A percentile compares a stretch with the other conserved stretches of the same genome.
phyloP scores from a whole-genome alignment of 2,797 vertebrate species.

The Falco rusticolus region DNA sequence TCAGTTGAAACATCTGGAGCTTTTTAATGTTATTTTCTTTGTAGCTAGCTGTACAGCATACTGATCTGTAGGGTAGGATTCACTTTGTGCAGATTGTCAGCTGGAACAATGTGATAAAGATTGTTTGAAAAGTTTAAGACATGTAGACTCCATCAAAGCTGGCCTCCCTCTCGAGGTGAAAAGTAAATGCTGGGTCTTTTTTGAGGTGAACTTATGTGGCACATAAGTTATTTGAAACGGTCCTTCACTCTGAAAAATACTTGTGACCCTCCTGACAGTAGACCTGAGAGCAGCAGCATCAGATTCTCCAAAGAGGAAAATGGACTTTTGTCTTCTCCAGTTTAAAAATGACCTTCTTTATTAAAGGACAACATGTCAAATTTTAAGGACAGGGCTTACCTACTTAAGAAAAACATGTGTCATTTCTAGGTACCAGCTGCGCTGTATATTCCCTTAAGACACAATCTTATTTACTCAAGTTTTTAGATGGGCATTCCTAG shows the following conservation, averaged over 20 bases:
- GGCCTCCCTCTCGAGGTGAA: background rate
- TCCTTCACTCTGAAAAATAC: background rate
- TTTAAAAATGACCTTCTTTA: background rate
- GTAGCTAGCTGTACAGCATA: background rate
- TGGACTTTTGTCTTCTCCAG: background rate
- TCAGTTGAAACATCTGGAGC: slow-evolving; percentile 43
- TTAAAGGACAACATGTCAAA: background rate
- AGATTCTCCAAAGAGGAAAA: background rate
- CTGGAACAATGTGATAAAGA: background rate
- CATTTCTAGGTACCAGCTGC: background rate
- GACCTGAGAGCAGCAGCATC: background rate
- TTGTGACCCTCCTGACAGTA: background rate
- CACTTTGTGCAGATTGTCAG: background rate
- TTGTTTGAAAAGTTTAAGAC: slow-evolving; percentile 4
- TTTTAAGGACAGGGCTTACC: background rate
- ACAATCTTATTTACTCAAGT: background rate
- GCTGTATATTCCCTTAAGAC: background rate
- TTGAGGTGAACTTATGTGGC: background rate
- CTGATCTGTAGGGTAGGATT: background rate
- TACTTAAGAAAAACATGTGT: background rate
- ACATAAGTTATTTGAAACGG: background rate
- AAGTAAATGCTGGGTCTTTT: background rate
- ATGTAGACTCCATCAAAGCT: background rate
- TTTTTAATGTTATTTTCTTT: slow-evolving; percentile 40
- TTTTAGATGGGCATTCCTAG: background rate